phyloP scores from a whole-genome alignment of 2,113 vertebrate species.

The Hemiscyllium ocellatum region DNA sequence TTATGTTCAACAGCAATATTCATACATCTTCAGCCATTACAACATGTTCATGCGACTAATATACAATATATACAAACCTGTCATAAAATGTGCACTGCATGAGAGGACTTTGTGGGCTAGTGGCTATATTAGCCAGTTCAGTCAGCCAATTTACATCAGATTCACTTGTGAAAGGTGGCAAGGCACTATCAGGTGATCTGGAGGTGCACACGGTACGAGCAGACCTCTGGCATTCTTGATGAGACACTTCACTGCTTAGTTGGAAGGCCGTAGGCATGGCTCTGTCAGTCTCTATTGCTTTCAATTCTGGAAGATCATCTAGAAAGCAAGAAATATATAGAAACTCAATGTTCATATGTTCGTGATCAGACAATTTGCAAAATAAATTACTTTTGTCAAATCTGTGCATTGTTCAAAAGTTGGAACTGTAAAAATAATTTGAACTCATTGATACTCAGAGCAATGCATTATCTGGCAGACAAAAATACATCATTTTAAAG shows the following conservation, averaged over 20 bases:
- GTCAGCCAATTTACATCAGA: conserved; percentile 86
- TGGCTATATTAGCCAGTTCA: conserved; percentile 93
- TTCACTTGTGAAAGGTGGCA: conserved; percentile 49
- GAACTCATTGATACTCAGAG: not conserved
- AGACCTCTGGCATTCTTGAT: conserved; percentile 74
- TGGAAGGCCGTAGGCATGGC: conserved; percentile 75
- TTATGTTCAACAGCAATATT: conserved; percentile 5
- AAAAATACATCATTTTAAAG: not conserved
- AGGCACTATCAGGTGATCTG: conserved; percentile 61
- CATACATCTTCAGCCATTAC: not conserved
- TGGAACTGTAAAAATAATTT: not conserved
- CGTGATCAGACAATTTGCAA: not conserved
- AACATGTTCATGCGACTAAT: not conserved
- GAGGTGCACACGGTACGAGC: conserved; percentile 67
- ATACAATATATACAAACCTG: conserved; percentile 58
- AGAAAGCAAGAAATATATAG: conserved; percentile 40
- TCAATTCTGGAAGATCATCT: conserved; percentile 96
- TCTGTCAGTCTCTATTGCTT: conserved; percentile 85
- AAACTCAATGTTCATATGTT: conserved; percentile 6
- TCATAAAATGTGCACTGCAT: conserved; percentile 83
- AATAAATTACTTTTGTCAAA: not conserved
- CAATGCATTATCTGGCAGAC: not conserved
- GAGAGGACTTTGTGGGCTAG: conserved; percentile 89
- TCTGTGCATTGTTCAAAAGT: not conserved
- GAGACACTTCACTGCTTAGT: conserved; percentile 76